These are phyloP conservation scores for Gastrophysa polygoni DNA, from an alignment of 2,888 invertebrate genomes.

Conservation along the genomic window DNA sequence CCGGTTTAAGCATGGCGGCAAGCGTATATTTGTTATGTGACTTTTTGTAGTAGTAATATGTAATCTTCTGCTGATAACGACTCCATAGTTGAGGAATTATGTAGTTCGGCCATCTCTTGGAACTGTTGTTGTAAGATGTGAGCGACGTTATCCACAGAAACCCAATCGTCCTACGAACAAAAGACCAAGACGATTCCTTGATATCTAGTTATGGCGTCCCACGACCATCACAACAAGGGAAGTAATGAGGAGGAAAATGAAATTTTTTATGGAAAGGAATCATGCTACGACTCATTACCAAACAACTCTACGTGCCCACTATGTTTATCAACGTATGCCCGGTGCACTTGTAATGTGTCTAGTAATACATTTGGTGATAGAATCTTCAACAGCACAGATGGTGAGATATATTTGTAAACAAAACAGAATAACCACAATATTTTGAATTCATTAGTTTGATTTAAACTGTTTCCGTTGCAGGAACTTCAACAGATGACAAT, in stretches of 20 bases:
- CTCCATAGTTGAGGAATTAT: slow-evolving; percentile 23
- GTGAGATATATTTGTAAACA: slow-evolving; percentile 41
- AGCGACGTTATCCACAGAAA: slow-evolving; percentile 17
- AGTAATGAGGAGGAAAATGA: slow-evolving; percentile 49
- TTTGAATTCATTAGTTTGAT: not conserved
- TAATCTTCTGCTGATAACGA: slow-evolving; percentile 16
- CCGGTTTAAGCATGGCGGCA: slow-evolving; percentile 51
- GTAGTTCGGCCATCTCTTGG: slow-evolving; percentile 9
- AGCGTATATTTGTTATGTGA: slow-evolving; percentile 46
- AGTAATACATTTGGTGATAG: slow-evolving; percentile 34
- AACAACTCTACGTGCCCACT: slow-evolving; percentile 33
- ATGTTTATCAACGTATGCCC: slow-evolving; percentile 35
- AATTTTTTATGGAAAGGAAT: slow-evolving; percentile 39
- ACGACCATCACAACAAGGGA: slow-evolving; percentile 41
- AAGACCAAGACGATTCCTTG: slow-evolving; percentile 25
- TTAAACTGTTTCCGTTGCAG: slow-evolving; percentile 31
- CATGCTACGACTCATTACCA: slow-evolving; percentile 24
- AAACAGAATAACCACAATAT: slow-evolving; percentile 10
- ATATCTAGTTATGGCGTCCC: slow-evolving; percentile 50
- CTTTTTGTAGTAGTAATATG: slow-evolving; percentile 34
- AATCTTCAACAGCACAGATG: slow-evolving; percentile 38
- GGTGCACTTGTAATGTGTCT: slow-evolving; percentile 42
- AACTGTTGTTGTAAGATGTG: slow-evolving; percentile 22
- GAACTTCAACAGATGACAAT: slow-evolving; percentile 29
- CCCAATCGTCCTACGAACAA: slow-evolving; percentile 28